Percentiles rank a stretch among this genome's conserved stretches.
Evolutionary conservation across 53 echinoderm and acorn worm species (phyloP).

Genomic region (Hippasteria phrygiana): DNA sequence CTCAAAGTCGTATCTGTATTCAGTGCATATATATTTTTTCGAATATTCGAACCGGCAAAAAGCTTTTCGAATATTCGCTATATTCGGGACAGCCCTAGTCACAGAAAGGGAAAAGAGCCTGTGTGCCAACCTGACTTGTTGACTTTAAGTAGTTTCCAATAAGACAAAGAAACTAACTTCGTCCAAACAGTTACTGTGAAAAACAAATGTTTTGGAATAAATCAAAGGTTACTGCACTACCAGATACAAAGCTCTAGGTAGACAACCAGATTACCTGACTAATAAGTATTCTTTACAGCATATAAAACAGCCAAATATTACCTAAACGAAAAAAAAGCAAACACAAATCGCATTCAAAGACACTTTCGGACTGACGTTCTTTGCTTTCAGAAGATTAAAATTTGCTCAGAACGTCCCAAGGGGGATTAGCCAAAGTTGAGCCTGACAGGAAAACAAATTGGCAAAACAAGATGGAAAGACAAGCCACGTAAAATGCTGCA

Average conservation of each 20-base stretch:
- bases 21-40: too few species aligned
- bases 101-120: too few species aligned
- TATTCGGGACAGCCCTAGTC: too few species aligned
- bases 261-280: conserved; percentile 8
- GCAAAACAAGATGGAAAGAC: conserved; percentile 21
- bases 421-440: neutral
- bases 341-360: conserved; percentile 15
- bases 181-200: too few species aligned
- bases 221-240: neutral
- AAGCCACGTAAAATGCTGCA: neutral
- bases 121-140: too few species aligned
- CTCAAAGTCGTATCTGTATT: too few species aligned
- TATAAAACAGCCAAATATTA: neutral
- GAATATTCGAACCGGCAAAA: too few species aligned
- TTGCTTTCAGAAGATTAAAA: conserved; percentile 38
- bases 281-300: neutral
- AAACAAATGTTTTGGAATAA: too few species aligned
- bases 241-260: neutral
- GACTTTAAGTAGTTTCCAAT: too few species aligned
- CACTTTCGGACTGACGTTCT: conserved; percentile 5
- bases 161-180: too few species aligned
- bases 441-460: neutral
- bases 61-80: too few species aligned
- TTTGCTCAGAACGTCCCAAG: neutral
- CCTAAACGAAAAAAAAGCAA: neutral